Evolutionary conservation across 2,113 vertebrate genomes (phyloP), one percentile per base, ranked within the genome.

Genomic region (Nothocercus nigrocapillus): DNA sequence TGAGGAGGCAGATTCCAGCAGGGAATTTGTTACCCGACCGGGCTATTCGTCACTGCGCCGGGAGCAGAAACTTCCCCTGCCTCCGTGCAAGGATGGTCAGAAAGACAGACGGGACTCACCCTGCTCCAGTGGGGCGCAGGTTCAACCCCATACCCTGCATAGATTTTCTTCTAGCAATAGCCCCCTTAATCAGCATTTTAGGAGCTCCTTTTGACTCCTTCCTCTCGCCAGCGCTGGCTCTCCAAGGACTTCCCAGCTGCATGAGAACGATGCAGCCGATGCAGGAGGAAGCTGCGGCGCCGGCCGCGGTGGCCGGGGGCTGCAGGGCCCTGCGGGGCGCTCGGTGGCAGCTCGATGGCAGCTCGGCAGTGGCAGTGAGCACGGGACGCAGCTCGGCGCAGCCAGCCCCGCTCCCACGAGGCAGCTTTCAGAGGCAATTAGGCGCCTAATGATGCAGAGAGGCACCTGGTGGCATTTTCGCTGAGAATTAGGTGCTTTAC

Each of bases 21-120:
- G 30, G 89, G 89, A 89, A 94, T 96, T 96, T 96, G 92, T 94
- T 96, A 97, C 95, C 95, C 95, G 95, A 63, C 86, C 89, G 82
- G 89, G 30, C 47, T 75, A 63, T 94, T 93, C 1, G n/a, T 96
- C 92, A 96, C 40, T 8, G 25, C 45, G 44, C 8, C 11, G 90
- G 85, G 69, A 93, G 36, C 21, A 67, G 73, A 95, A 92, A 84
- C 85, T 81, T 96, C 66, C 66, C 72, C 1, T 53, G 66, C 85
- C 20, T 47, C 44, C 21, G 28, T 56, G 42, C 90, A 94, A 93
- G 92, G 92, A 72, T 75, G 51, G 38, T 49, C 11, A 34, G 38
- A 49, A 91, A 38, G 4, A 54, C 0, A 0, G 73, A 11, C 6
- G 75, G 75, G 79, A 90, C 44, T 75, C 74, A 54, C 47, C 83